A percentile compares a stretch with the other conserved stretches of the same genome.
phyloP scores from a whole-genome alignment of 2,797 vertebrate species.

The Loriculus beryllinus region DNA sequence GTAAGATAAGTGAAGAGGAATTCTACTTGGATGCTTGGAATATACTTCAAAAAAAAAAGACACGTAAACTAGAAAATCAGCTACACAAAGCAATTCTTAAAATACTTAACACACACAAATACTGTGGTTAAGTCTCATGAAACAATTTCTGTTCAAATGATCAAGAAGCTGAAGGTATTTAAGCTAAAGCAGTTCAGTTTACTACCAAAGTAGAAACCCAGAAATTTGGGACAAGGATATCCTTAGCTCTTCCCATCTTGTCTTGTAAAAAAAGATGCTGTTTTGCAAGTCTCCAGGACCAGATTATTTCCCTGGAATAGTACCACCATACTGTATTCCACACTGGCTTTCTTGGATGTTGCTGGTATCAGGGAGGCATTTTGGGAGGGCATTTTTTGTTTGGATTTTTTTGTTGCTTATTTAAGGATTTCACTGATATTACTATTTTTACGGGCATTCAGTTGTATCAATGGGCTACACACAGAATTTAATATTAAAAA shows the following conservation, averaged over 20 bases:
- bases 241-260: neutral
- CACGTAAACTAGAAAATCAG: neutral
- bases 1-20: neutral
- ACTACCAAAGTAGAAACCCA: neutral
- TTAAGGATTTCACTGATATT: neutral
- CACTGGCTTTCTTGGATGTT: neutral
- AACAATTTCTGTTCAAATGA: neutral
- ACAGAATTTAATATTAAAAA: neutral
- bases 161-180: neutral
- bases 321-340: neutral
- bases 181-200: neutral
- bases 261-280: neutral
- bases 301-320: neutral
- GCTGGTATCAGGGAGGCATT: neutral
- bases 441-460: neutral
- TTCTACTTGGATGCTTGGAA: neutral
- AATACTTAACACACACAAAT: neutral
- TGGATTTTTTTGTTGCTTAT: neutral
- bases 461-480: neutral
- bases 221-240: neutral
- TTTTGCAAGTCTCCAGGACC: neutral
- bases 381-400: neutral
- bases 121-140: neutral
- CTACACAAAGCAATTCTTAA: neutral
- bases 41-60: neutral